These are phyloP conservation scores for Diadumene lineata DNA, from an alignment of 92 coral and sea anemone species.

Conservation along the genomic window DNA sequence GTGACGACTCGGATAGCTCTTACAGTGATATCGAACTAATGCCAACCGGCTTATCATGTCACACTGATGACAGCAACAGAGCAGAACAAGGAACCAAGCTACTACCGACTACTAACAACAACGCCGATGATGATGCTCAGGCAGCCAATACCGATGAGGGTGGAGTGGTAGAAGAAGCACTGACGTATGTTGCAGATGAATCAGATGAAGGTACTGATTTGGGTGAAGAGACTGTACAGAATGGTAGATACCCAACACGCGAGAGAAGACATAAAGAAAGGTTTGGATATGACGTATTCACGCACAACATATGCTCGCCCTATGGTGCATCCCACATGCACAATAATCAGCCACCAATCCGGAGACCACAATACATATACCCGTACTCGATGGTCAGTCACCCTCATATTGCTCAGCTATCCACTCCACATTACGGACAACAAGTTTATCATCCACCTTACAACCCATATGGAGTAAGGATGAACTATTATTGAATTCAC, in stretches of 20 bases:
- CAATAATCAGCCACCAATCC: too few relatives aligned
- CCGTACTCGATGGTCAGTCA: too few relatives aligned
- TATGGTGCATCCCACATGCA: too few relatives aligned
- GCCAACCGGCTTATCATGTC: conserved; percentile 7
- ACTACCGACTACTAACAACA: conserved; percentile 3
- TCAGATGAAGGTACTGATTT: neutral
- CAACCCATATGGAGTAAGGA: too few relatives aligned
- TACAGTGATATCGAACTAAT: conserved; percentile 20
- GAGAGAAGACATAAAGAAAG: conserved; percentile 17
- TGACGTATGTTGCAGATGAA: conserved; percentile 1
- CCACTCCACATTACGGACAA: too few relatives aligned
- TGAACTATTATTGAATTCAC: too few relatives aligned
- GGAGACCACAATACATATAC: too few relatives aligned
- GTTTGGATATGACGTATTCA: conserved; percentile 14
- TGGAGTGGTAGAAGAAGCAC: neutral
- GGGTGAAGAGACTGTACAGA: conserved; percentile 6
- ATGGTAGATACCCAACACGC: conserved; percentile 24
- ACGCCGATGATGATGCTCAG: neutral
- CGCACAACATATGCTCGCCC: too few relatives aligned
- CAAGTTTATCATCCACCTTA: too few relatives aligned
- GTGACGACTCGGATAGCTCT: conserved; percentile 19
- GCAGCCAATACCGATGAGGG: conserved; percentile 8
- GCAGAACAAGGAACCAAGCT: conserved; percentile 8
- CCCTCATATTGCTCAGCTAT: too few relatives aligned
- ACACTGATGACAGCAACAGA: neutral